Base-by-base conservation (phyloP, 2,113 vertebrate genomes). In the Campylomormyrus tamandua region DNA sequence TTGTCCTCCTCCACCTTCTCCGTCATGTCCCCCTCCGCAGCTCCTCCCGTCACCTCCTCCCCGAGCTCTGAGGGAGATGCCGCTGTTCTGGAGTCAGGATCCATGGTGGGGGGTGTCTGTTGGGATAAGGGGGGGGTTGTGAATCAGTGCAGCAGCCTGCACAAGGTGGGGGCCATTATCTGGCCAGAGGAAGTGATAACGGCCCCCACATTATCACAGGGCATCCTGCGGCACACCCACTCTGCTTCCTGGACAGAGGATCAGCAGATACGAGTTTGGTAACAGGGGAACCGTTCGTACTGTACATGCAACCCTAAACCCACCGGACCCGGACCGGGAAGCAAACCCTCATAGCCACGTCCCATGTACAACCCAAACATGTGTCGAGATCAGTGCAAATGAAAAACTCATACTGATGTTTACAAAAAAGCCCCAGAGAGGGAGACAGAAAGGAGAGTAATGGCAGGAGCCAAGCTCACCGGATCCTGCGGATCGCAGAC, bases 21-120 rank as follows among this genome's bases (percentile, higher is more conserved):
- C 0, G 19, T 45, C 70, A 42, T 4, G 21, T 21, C 35, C 50
- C 31, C 49, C 86, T 17, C 0, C 0, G 46, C 85, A 35, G 53
- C 52, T 6, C 91, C 90, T 84, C 84, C 93, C 1, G 0, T 62
- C 56, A n/a, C 87, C 80, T 9, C 49, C 52, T 66, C 53, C 86
- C 88, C 15, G 13, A 48, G 85, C 31, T 66, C 85, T 13, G 11
- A 1, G 46, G 91, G 10, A 56, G 92, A 85, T 8, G 13, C 35
- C 19, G 66, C 53, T 85, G 9, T 35, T 4, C 50, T 91, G 11
- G 0, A 35, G n/a, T 88, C 52, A 0, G 95, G 95, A 0, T 96
- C 95, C 97, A 98, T 98, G 91, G 3, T 46, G 74, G 5, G 19
- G 2, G 53, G 80, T 91, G 74, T 0, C 93, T 94, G 94, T 94